Conservation (phyloP, 1,140 invertebrate species). For the Heliothis subflexa region DNA sequence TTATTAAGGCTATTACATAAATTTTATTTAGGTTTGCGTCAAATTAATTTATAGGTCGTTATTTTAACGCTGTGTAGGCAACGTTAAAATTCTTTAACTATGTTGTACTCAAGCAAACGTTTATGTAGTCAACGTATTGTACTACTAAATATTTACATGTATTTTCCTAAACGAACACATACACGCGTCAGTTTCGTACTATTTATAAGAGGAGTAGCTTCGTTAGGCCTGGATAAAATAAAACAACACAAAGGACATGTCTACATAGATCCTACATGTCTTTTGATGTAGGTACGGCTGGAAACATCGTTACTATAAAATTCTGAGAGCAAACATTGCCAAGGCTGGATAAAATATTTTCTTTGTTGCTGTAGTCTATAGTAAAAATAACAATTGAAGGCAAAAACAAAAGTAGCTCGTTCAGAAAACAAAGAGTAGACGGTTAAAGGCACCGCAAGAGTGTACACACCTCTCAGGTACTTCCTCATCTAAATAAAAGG, state of each 20-base stretch:
- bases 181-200: neutral
- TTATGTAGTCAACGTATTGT: neutral
- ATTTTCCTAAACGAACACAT: neutral
- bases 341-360: slow-evolving; percentile 30
- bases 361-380: slow-evolving; percentile 30
- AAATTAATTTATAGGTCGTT: slow-evolving; percentile 49
- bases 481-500: slow-evolving; percentile 45
- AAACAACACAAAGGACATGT: slow-evolving; percentile 18
- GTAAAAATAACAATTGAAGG: slow-evolving; percentile 28
- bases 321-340: slow-evolving; percentile 27
- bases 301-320: slow-evolving; percentile 25
- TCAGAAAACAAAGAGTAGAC: slow-evolving; percentile 33
- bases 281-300: slow-evolving; percentile 20
- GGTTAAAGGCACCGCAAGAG: slow-evolving; percentile 22
- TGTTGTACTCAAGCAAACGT: slow-evolving; percentile 5
- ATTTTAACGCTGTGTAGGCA: slow-evolving; percentile 37
- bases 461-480: slow-evolving; percentile 29
- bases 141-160: too few species aligned
- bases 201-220: neutral
- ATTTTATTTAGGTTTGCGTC: slow-evolving; percentile 48
- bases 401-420: slow-evolving; percentile 37
- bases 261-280: slow-evolving; percentile 16
- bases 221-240: neutral
- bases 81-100: slow-evolving; percentile 40
- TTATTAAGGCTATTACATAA: slow-evolving; percentile 48